Evolutionary conservation across 2,797 vertebrate genomes (phyloP), one percentile per base, ranked within the genome.

Genomic region (Pseudocheirus occidentalis): DNA sequence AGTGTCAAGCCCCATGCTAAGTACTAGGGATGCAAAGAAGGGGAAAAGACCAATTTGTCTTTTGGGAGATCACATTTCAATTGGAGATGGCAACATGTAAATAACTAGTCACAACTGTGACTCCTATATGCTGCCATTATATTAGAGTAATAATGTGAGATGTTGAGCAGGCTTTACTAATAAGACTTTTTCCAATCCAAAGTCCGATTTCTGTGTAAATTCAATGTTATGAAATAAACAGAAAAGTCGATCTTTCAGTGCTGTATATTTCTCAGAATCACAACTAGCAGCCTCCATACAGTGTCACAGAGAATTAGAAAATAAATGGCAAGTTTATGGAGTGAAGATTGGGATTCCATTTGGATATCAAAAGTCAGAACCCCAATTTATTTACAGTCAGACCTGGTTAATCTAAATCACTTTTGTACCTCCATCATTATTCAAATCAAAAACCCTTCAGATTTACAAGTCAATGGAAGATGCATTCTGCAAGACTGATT

Each of bases 371-470:
- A 87, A 94, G 31, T 93, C 94, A 95, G 58, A 94, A 95, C 95
- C 56, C 29, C 96, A 97, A 95, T 97, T 98, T 97, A 97, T 94
- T 95, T 97, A 92, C 58, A 94, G 91, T 24, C 90, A 97, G 40
- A 94, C 40, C 89, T 96, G 28, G 59, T 95, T 96, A 96, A 97
- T 93, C 93, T 95, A 96, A 97, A 92, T 95, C 90, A 92, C 66
- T 95, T 96, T 96, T 91, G 90, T 95, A 46, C 55, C 12, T 91
- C 58, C 56, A 92, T 87, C 92, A 56, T 90, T 92, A 89, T 94
- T 97, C 91, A 94, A 91, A 97, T 91, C 55, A 29, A 66, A 96
- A 98, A 92, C 58, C 9, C 53, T 97, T 94, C 52, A 93, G 58
- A 96, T 97, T 94, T 93, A 95, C 40, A 94, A 95, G 59, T 54